Evolutionary conservation across 1,140 invertebrate species (phyloP).

Genomic region (Platorchestia sp.): DNA sequence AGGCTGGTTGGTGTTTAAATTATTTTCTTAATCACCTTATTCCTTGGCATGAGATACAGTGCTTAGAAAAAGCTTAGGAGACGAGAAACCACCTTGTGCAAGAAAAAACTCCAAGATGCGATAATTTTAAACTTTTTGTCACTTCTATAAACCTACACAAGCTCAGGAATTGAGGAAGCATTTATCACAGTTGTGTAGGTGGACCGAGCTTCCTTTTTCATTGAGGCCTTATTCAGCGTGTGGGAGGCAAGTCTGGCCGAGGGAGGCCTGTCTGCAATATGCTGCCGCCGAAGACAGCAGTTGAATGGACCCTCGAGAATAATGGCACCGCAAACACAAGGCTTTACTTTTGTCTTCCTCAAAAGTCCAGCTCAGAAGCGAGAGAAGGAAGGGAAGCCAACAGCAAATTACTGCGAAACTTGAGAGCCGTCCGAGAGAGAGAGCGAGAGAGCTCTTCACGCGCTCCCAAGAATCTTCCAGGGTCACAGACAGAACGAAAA

Average conservation of each 20-base stretch:
- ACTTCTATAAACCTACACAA: too few species aligned
- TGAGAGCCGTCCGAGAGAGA: conserved; percentile 1
- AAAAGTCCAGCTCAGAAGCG: conserved; percentile 11
- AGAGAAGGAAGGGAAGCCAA: not conserved
- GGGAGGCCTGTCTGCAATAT: not conserved
- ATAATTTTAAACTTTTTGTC: not conserved
- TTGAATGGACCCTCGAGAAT: conserved; percentile 24
- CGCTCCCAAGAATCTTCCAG: not conserved
- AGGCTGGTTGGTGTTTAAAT: not conserved
- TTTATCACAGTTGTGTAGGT: not conserved
- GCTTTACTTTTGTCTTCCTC: conserved; percentile 38
- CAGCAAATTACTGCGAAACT: conserved; percentile 35
- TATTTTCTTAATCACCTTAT: not conserved
- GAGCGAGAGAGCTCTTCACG: not conserved
- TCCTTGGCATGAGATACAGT: not conserved
- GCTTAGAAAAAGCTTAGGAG: too few species aligned
- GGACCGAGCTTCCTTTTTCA: not conserved
- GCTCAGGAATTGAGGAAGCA: not conserved
- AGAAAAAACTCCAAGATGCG: not conserved
- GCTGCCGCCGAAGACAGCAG: not conserved
- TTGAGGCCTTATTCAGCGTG: not conserved
- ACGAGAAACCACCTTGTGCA: not conserved
- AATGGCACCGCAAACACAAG: conserved; percentile 22
- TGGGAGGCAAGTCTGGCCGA: not conserved
- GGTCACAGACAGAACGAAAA: not conserved